Evolutionary conservation across 2,113 vertebrate species (phyloP).

Genomic region (Mormyrus lacerda): DNA sequence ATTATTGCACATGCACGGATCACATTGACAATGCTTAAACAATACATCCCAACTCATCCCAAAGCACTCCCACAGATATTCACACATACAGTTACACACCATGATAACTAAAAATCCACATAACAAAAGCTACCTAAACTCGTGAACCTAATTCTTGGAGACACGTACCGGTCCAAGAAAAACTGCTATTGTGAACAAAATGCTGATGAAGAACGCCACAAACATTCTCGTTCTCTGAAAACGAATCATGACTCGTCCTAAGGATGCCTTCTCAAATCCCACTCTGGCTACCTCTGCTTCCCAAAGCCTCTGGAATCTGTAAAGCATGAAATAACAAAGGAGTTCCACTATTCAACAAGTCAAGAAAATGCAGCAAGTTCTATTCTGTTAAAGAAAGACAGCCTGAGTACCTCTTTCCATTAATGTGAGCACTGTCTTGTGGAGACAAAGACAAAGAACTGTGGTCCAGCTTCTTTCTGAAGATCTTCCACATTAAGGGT

Average conservation of each 20-base stretch:
- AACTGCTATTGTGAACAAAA: constrained; percentile 42
- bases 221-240: constrained; percentile 62
- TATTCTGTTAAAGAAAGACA: neutral
- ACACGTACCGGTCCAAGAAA: constrained; percentile 56
- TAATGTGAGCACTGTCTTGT: constrained; percentile 48
- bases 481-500: constrained; percentile 57
- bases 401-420: constrained; percentile 54
- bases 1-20: neutral
- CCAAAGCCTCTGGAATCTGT: constrained; percentile 60
- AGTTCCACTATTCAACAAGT: neutral
- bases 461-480: constrained; percentile 50
- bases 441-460: constrained; percentile 49
- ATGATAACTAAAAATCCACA: neutral
- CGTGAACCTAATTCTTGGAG: neutral
- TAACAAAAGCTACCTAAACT: neutral
- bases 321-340: constrained; percentile 18
- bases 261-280: constrained; percentile 61
- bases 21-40: neutral
- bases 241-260: constrained; percentile 46
- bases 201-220: constrained; percentile 31
- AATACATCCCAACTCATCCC: neutral
- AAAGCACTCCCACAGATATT: neutral
- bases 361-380: neutral
- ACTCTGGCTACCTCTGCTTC: constrained; percentile 56
- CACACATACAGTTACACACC: neutral